Evolutionary conservation across 2,113 vertebrate species (phyloP).

Genomic region (Syngnathus floridae): DNA sequence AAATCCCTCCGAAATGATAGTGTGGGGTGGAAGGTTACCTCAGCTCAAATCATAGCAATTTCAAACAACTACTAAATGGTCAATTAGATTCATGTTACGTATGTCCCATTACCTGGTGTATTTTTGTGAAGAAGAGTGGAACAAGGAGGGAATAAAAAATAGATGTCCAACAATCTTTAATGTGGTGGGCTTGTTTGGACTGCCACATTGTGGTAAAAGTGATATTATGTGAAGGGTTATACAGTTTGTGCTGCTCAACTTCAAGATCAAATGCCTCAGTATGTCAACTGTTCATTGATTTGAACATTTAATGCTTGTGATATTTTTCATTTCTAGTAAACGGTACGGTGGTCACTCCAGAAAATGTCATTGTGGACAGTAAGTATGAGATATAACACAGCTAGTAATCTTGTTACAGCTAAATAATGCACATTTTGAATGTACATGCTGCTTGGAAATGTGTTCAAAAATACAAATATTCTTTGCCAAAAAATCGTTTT

Average conservation of each 20-base stretch:
- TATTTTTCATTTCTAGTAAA: slow-evolving; percentile 15
- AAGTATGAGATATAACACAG: slow-evolving; percentile 10
- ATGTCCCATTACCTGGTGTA: neutral
- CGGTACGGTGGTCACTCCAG: neutral
- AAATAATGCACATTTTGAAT: neutral
- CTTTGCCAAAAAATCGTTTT: neutral
- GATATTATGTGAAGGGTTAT: too few species aligned
- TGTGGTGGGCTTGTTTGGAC: neutral
- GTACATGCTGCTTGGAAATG: neutral
- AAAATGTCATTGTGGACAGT: slow-evolving; percentile 9
- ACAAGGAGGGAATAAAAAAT: too few species aligned
- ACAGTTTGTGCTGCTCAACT: neutral
- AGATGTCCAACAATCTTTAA: neutral
- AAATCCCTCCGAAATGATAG: slow-evolving; percentile 25
- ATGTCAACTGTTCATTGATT: neutral
- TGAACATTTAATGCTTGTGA: neutral
- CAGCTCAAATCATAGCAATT: neutral
- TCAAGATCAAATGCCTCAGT: neutral
- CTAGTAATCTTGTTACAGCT: neutral
- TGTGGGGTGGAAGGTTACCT: too few species aligned
- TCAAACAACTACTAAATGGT: slow-evolving; percentile 12
- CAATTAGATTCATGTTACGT: neutral
- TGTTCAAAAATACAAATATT: neutral
- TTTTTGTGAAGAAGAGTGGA: neutral
- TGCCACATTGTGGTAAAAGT: too few species aligned